Base-by-base conservation (phyloP, 2,113 vertebrate species). In the Lagopus muta region DNA sequence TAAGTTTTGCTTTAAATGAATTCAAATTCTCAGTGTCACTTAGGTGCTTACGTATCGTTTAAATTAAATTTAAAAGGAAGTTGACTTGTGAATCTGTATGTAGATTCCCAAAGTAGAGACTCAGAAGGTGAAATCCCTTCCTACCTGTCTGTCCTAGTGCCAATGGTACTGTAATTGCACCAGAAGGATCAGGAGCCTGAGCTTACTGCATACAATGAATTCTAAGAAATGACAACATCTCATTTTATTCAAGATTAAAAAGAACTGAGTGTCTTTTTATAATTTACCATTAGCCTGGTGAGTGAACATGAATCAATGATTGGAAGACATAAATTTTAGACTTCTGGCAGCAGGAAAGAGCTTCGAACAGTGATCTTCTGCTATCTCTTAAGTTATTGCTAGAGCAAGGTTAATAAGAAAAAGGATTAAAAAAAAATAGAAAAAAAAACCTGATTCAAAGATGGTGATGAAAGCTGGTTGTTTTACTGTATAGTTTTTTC, bases 301-400 rank as follows among this genome's bases (percentile, higher is more conserved):
- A 61, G 7, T 15, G 11, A 73, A 73, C 4, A 30, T 13, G 15
- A 69, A 50, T 10, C 11, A 66, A 38, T 20, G 14, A 65, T 25
- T 10, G 65, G n/a, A 90, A 82, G 8, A 34, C 12, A 12, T 57
- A 52, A 32, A 74, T 78, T 78, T 74, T 52, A 52, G 15, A 48
- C 6, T 64, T 2, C 25, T 0, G 2, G 3, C 34, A 50, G 19
- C 14, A 69, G 27, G 20, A 5, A 12, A 1, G 4, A 7, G 3
- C 36, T 77, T 60, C 61, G n/a, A 69, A 36, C 8, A 10, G 43
- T 48, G 10, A 25, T 58, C 28, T 58, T 69, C 55, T 74, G 8
- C 19, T 58, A 14, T 8, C 67, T 62, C 61, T 62, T 40, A 40
- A 27, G 24, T 40, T 69, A 18, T 0, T 2, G 6, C 6, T 34